A percentile compares a stretch with the other conserved stretches of the same genome.
Conservation (phyloP, 1,140 invertebrate species). For the Calephelis virginiensis region DNA sequence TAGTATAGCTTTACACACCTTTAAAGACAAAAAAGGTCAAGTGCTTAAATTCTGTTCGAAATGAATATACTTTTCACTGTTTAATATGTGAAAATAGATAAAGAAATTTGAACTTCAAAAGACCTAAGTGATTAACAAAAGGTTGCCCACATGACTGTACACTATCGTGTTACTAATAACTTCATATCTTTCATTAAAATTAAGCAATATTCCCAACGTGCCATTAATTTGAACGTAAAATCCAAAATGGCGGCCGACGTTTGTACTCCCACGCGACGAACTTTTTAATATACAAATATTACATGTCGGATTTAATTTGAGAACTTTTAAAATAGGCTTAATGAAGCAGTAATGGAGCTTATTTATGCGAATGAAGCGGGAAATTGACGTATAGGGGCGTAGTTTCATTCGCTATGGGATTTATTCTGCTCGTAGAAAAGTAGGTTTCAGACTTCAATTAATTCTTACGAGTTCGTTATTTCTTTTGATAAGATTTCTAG, state of each 20-base stretch:
- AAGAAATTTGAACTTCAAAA: too few relatives aligned
- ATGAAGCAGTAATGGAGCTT: slow-evolving; percentile 12
- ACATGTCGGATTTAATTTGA: slow-evolving; percentile 12
- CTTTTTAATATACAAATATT: slow-evolving; percentile 10
- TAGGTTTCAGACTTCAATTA: background rate
- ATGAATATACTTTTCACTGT: too few relatives aligned
- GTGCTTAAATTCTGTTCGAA: too few relatives aligned
- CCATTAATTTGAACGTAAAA: background rate
- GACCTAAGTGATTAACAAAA: too few relatives aligned
- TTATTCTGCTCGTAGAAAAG: background rate
- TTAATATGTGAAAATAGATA: too few relatives aligned
- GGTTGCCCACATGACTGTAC: background rate
- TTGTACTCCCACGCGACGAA: slow-evolving; percentile 8
- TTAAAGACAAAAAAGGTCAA: too few relatives aligned
- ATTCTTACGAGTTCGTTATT: too few relatives aligned
- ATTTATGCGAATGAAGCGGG: slow-evolving; percentile 2
- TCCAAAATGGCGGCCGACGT: slow-evolving; percentile 2
- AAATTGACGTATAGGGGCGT: slow-evolving; percentile 3
- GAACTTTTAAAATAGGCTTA: slow-evolving; percentile 9
- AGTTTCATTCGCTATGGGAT: background rate
- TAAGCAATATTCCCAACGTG: slow-evolving; percentile 7
- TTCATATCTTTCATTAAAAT: slow-evolving; percentile 5
- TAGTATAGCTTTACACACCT: too few relatives aligned
- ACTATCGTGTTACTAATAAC: slow-evolving; percentile 7
- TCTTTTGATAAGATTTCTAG: too few relatives aligned